phyloP scores from a whole-genome alignment of 2,113 vertebrate species.

The Dinomys branickii region DNA sequence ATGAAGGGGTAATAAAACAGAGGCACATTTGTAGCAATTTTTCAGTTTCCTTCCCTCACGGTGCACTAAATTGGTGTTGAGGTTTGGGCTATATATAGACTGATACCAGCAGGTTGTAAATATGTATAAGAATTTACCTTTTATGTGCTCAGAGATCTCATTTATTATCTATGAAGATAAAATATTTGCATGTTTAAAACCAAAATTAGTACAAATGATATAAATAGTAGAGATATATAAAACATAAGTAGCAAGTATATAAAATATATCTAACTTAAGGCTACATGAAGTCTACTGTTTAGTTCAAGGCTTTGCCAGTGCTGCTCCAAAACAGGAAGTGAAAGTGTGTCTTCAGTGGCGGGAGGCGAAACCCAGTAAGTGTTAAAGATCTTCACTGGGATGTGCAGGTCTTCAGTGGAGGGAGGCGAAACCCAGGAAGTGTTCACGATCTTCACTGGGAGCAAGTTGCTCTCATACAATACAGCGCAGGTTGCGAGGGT shows the following conservation, averaged over 20 bases:
- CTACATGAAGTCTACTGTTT: not conserved
- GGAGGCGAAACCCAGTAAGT: not conserved
- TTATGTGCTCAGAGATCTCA: not conserved
- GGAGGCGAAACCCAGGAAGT: not conserved
- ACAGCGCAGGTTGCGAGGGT: not conserved
- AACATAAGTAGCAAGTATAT: not conserved
- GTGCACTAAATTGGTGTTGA: not conserved
- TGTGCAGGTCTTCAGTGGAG: not conserved
- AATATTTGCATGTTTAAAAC: slow-evolving; percentile 10
- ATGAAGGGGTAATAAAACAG: not conserved
- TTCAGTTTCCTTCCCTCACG: not conserved
- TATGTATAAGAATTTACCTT: not conserved
- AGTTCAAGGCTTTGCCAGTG: not conserved
- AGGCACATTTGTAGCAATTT: not conserved
- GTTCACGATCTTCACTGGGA: not conserved
- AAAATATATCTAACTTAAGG: not conserved
- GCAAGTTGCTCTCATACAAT: not conserved
- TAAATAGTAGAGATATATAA: not conserved
- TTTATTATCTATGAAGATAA: not conserved
- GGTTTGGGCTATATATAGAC: not conserved
- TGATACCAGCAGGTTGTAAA: not conserved
- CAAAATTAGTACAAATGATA: not conserved
- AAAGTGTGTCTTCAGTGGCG: not conserved
- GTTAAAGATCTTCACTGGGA: not conserved
- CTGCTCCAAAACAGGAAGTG: not conserved